Base-by-base conservation (phyloP, 2,113 vertebrate genomes). In the Suricata suricatta region DNA sequence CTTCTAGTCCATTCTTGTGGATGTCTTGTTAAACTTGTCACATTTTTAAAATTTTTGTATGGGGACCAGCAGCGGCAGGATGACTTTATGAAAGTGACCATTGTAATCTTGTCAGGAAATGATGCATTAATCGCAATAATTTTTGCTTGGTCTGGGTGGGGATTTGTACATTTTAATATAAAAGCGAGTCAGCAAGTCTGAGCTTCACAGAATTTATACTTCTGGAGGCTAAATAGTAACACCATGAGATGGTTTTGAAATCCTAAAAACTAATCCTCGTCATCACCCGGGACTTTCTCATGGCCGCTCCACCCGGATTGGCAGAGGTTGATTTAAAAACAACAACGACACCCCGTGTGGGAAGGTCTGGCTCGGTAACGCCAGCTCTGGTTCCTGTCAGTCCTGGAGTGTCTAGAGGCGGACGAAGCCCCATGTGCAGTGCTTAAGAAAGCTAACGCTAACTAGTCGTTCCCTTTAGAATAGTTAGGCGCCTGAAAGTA, bases 21-120 rank as follows among this genome's bases (percentile, higher is more conserved):
- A 57, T 79, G 76, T 57, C 76, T 57, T 57, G 33, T 94, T 88
- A 79, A 0, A n/a, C 60, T 64, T 38, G 33, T 38, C 50, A 92
- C 13, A 44, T 90, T 96, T 87, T 92, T 41, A 2, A 92, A 96
- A 96, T 31, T 76, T 96, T 84, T 87, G 6, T 90, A 12, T 9
- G 66, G 50, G 63, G 11, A 79, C 63, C 19, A n/a, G 10, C 19
- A 68, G n/a, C 33, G 8, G 0, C 47, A 84, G 52, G 31, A 52
- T 57, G 88, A 16, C 10, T 44, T 47, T 54, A 21, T 66, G 54
- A 71, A 71, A 68, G 47, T 50, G 19, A 33, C 16, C 17, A 3
- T 54, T 60, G 21, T 44, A 90, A 9, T 50, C 44, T 47, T 79
- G 52, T n/a, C 44, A 76, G 47, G 17, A 52, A 69, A 33, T 84